These are phyloP conservation scores for Sarcophilus harrisii DNA, from an alignment of 2,797 vertebrate species.

Conservation along the genomic window DNA sequence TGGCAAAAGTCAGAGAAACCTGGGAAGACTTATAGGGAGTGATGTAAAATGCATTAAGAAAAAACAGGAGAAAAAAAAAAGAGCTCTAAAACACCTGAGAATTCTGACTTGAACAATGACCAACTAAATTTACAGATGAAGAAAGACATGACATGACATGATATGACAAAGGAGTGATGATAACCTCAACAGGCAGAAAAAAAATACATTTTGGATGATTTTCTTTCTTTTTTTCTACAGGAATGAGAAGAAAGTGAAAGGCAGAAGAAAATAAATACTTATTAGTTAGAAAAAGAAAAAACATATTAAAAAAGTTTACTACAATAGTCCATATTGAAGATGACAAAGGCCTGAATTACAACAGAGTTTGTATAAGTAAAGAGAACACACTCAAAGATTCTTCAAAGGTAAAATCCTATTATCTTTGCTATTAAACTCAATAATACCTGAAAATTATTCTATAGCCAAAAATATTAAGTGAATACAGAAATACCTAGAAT, in stretches of 20 bases:
- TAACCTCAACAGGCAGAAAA: background rate
- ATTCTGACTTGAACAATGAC: background rate
- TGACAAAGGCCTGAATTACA: background rate
- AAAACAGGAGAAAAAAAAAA: background rate
- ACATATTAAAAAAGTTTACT: background rate
- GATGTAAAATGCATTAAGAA: background rate
- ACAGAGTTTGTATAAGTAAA: background rate
- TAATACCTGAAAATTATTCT: background rate
- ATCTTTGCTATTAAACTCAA: background rate
- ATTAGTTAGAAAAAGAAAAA: background rate
- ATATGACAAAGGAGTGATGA: background rate
- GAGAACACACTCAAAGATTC: background rate
- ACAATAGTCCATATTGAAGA: background rate
- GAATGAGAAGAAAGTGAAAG: background rate
- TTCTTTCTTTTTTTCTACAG: background rate
- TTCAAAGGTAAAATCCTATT: background rate
- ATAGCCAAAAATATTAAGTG: background rate
- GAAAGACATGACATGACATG: background rate
- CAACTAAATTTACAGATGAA: background rate
- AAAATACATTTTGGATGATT: background rate
- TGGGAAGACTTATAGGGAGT: background rate
- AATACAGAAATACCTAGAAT: background rate
- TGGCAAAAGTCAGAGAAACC: background rate
- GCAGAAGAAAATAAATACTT: background rate
- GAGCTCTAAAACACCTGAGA: background rate